These are phyloP conservation scores for Pammene fasciana DNA, from an alignment of 2,888 invertebrate genomes.

Conservation along the genomic window DNA sequence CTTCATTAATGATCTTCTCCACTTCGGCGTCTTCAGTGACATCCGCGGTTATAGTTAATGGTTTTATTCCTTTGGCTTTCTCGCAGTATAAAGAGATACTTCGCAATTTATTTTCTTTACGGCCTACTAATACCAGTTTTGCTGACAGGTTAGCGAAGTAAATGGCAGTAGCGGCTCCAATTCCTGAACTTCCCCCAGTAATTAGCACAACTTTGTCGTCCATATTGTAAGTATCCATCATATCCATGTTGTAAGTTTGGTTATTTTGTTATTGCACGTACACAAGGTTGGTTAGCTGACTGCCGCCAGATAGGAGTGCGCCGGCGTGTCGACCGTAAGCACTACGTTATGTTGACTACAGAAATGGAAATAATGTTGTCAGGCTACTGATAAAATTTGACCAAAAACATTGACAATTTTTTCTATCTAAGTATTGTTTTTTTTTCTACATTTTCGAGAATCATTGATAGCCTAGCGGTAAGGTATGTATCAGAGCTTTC, in stretches of 20 bases:
- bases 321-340: no score
- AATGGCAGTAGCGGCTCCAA: slow-evolving; percentile 88
- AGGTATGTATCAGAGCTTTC: no score
- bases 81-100: slow-evolving; percentile 78
- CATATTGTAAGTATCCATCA: no score
- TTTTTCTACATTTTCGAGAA: no score
- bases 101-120: slow-evolving; percentile 67
- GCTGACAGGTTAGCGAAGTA: slow-evolving; percentile 87
- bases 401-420: background rate
- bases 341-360: no score
- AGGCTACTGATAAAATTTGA: background rate
- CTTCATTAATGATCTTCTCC: slow-evolving; percentile 86
- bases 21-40: slow-evolving; percentile 87
- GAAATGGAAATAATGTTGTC: slow-evolving; percentile 28
- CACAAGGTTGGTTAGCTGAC: slow-evolving; percentile 17
- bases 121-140: slow-evolving; percentile 84
- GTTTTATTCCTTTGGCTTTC: slow-evolving; percentile 80
- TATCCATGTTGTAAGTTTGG: no score
- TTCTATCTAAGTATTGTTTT: no score
- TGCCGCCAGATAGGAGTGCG: slow-evolving; percentile 8
- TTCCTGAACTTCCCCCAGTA: slow-evolving; percentile 89
- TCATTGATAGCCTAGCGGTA: no score
- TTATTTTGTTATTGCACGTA: slow-evolving; percentile 24
- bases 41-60: slow-evolving; percentile 85
- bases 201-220: slow-evolving; percentile 85